Percentiles rank a stretch among this genome's conserved stretches.
phyloP scores from a whole-genome alignment of 2,888 invertebrate species.

The Rhamnusium bicolor region DNA sequence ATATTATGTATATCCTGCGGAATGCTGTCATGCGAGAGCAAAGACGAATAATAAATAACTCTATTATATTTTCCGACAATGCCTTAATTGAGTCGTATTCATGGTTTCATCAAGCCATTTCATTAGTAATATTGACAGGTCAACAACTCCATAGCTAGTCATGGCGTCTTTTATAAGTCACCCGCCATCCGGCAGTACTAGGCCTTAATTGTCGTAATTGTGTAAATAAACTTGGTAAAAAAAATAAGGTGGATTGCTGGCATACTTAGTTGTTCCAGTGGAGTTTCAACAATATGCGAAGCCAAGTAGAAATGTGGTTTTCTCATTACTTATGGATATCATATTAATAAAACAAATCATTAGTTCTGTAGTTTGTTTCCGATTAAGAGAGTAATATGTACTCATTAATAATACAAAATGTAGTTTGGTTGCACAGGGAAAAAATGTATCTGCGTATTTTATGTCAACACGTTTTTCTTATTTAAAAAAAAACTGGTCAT shows the following conservation, averaged over 20 bases:
- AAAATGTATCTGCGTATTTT: too few species aligned
- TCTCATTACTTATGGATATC: too few species aligned
- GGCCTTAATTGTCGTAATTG: constrained; percentile 28
- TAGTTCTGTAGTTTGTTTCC: too few species aligned
- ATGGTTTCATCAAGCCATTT: constrained; percentile 26
- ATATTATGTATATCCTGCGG: not conserved
- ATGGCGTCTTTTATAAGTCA: constrained; percentile 18
- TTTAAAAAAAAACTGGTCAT: too few species aligned
- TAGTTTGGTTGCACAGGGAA: too few species aligned
- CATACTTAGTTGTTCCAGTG: not conserved
- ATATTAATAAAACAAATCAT: too few species aligned
- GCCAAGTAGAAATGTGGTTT: not conserved
- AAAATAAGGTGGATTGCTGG: not conserved
- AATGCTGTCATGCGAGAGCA: not conserved
- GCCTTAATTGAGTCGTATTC: constrained; percentile 35
- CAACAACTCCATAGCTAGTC: constrained; percentile 27
- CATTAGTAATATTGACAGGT: constrained; percentile 35
- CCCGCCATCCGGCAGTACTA: not conserved
- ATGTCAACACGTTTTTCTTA: too few species aligned
- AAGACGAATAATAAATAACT: not conserved
- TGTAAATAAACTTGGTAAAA: constrained; percentile 9
- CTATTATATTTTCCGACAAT: constrained; percentile 17
- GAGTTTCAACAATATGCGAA: not conserved
- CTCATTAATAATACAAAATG: too few species aligned
- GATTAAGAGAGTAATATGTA: too few species aligned